These are phyloP conservation scores for Volucella inflata DNA, from an alignment of 2,888 invertebrate genomes.

Conservation along the genomic window DNA sequence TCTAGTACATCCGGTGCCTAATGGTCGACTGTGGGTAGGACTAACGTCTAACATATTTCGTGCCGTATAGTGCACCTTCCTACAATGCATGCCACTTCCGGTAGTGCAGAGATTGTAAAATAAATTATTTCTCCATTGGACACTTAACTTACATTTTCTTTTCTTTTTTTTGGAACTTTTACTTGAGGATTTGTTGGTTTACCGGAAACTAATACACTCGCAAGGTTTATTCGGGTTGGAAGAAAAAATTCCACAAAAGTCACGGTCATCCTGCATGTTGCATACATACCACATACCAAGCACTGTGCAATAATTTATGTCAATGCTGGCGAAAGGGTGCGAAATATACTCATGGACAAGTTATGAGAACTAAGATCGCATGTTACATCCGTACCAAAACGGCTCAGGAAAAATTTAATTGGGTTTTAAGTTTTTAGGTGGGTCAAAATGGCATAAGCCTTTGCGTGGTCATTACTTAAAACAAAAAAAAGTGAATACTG, in stretches of 20 bases:
- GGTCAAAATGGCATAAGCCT: not conserved
- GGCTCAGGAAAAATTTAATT: slow-evolving; percentile 16
- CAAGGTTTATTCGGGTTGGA: not conserved
- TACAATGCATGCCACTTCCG: slow-evolving; percentile 56
- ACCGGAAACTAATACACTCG: slow-evolving; percentile 32
- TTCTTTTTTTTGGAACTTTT: slow-evolving; percentile 47
- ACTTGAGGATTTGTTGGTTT: slow-evolving; percentile 27
- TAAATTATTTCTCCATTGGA: slow-evolving; percentile 56
- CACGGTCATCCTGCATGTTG: slow-evolving; percentile 67
- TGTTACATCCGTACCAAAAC: slow-evolving; percentile 1
- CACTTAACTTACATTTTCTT: slow-evolving; percentile 41
- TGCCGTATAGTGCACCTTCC: slow-evolving; percentile 3
- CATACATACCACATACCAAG: slow-evolving; percentile 40
- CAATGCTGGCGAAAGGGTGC: slow-evolving; percentile 57
- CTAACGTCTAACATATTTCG: too few relatives aligned
- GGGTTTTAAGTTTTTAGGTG: slow-evolving; percentile 4
- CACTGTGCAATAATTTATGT: slow-evolving; percentile 65
- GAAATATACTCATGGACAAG: slow-evolving; percentile 32
- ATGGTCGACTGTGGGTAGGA: slow-evolving; percentile 31
- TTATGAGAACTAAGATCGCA: slow-evolving; percentile 33
- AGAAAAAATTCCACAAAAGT: slow-evolving; percentile 44
- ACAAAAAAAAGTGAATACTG: slow-evolving; percentile 19
- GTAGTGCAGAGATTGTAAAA: slow-evolving; percentile 32
- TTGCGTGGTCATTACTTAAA: not conserved
- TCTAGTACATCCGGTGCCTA: slow-evolving; percentile 51